These are phyloP conservation scores for Morinoia aosen DNA, from an alignment of 2,888 invertebrate genomes.

Conservation along the genomic window DNA sequence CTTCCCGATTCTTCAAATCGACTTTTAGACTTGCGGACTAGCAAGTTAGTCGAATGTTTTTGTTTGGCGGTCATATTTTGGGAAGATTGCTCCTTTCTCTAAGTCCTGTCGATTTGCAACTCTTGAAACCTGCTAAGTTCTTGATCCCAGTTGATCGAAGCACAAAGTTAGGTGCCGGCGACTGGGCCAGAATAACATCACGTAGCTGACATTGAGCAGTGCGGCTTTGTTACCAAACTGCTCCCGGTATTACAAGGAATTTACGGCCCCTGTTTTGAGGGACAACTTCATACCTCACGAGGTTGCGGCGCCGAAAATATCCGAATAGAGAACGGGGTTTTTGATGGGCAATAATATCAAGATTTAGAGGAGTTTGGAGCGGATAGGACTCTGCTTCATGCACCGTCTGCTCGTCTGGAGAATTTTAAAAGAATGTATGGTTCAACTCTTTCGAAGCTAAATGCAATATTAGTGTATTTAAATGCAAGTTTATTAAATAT, in stretches of 20 bases:
- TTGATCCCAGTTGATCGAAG: constrained; percentile 49
- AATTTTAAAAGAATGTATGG: not conserved
- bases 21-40: constrained; percentile 19
- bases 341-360: not conserved
- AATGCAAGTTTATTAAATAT: too few species aligned
- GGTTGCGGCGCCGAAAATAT: not conserved
- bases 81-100: constrained; percentile 31
- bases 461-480: too few species aligned
- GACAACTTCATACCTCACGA: not conserved
- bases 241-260: constrained; percentile 8
- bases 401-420: not conserved
- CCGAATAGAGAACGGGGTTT: not conserved
- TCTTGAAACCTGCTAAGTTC: constrained; percentile 47
- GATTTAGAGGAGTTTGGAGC: not conserved
- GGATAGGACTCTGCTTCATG: not conserved
- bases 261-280: constrained; percentile 6
- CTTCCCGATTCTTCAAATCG: constrained; percentile 24
- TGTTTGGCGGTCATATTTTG: constrained; percentile 33
- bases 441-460: not conserved
- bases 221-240: constrained; percentile 35
- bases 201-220: constrained; percentile 26
- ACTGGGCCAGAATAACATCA: constrained; percentile 19
- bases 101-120: constrained; percentile 53
- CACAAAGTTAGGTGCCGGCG: constrained; percentile 10
- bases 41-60: constrained; percentile 46